Percentiles rank a stretch among this genome's conserved stretches.
Evolutionary conservation across 23 tunicate genomes (phyloP).

Genomic region (Ciona savignyi): DNA sequence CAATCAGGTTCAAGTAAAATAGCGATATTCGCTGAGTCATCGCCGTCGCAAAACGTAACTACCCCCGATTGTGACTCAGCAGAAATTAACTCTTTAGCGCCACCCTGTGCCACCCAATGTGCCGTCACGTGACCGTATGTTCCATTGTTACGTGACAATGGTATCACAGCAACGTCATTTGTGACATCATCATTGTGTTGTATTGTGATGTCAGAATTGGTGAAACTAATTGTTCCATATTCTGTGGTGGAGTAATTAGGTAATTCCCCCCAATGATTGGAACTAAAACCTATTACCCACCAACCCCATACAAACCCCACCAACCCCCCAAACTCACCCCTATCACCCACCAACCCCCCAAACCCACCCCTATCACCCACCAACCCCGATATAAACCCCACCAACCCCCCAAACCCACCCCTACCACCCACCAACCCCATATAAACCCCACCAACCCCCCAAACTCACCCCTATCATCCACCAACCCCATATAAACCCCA

Average conservation of each 20-base stretch:
- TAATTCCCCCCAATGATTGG: too few species aligned
- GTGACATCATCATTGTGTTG: conserved; percentile 9
- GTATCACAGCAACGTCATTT: conserved; percentile 14
- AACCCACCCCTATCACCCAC: too few species aligned
- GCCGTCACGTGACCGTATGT: conserved; percentile 41
- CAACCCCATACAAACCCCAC: too few species aligned
- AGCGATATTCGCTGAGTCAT: conserved; percentile 11
- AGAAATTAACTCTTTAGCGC: conserved; percentile 5
- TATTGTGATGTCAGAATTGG: background rate
- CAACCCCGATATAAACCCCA: too few species aligned
- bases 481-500: too few species aligned
- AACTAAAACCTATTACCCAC: too few species aligned
- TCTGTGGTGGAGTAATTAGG: conserved; percentile 27
- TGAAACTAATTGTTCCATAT: conserved; percentile 56
- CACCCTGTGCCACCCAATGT: conserved; percentile 22
- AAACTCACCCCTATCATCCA: too few species aligned
- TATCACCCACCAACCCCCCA: conserved; percentile 80
- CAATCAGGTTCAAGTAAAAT: conserved; percentile 28
- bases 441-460: too few species aligned
- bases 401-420: too few species aligned
- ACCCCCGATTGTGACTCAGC: conserved; percentile 10
- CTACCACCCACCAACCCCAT: too few species aligned
- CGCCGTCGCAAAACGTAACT: conserved; percentile 45
- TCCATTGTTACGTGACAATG: conserved; percentile 42
- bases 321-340: conserved; percentile 48